Evolutionary conservation across 2,888 invertebrate genomes (phyloP).

Genomic region (Pyralis farinalis): DNA sequence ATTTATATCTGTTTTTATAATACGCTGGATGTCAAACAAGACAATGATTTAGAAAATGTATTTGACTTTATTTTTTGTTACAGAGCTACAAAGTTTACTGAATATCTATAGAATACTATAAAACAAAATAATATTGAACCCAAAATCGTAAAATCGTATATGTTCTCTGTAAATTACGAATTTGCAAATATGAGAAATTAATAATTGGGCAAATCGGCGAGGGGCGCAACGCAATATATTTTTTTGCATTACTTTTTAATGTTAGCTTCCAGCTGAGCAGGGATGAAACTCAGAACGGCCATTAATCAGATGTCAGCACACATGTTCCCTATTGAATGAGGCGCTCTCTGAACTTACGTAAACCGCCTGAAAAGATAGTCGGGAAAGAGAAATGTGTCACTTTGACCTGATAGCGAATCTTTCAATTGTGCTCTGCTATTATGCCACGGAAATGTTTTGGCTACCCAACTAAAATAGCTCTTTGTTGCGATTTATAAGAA

Average conservation of each 20-base stretch:
- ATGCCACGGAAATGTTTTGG: constrained; percentile 4
- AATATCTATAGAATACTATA: no score
- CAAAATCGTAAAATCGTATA: no score
- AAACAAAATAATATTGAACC: no score
- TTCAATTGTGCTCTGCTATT: constrained; percentile 13
- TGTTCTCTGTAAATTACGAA: no score
- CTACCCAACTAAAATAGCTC: neutral
- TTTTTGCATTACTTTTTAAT: constrained; percentile 37
- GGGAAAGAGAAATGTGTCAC: constrained; percentile 34
- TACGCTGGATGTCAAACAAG: no score
- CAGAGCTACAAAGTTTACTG: no score
- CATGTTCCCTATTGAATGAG: constrained; percentile 42
- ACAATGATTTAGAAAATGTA: no score
- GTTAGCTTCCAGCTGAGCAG: constrained; percentile 23
- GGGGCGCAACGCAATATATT: constrained; percentile 22
- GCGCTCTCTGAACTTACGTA: constrained; percentile 33
- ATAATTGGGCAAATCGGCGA: constrained; percentile 14
- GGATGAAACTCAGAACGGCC: constrained; percentile 32
- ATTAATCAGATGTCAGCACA: constrained; percentile 60
- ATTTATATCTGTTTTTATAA: no score
- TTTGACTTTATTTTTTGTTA: no score
- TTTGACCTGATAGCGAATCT: constrained; percentile 32
- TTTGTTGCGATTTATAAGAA: neutral
- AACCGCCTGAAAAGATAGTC: constrained; percentile 36
- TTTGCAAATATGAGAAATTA: no score